Evolutionary conservation across 2,888 invertebrate species (phyloP), one percentile per base, ranked within the genome.

Genomic region (Tanaodytes sp.): DNA sequence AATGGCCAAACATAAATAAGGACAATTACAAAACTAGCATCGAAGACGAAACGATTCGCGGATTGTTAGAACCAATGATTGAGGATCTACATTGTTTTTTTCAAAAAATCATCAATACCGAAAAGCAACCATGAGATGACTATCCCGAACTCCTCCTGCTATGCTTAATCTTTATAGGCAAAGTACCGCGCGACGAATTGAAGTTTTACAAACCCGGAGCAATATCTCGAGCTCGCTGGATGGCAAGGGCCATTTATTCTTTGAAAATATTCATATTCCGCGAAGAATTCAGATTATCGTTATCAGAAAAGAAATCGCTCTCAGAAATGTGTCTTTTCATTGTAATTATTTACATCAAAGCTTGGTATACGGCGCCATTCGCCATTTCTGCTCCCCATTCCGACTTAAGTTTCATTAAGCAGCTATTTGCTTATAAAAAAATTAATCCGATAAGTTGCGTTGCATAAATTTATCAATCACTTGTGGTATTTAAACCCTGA

Each of bases 211-310:
- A 39, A 14, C 75, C 75, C 51, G 78, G 77, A 18, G 73, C 76
- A 16, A 54, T 75, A 48, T 76, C 74, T 19, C 77, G 76, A 49
- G 76, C 78, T 51, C 65, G 75, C 2, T 79, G 77, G 76, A 79
- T 78, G 76, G 59, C 71, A 5, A 77, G 67, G 62, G 75, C 71
- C 18, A 67, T 67, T 23, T 57, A 62, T 51, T 67, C 45, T 30
- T 31, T 66, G 1, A 66, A 59, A 37, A 65, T 75, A 64, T 23
- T 23, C 8, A 31, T 76, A 18, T 75, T 76, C 51, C 64, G 72
- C 51, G 39, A 39, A 39, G 16, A 39, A 39, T 76, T 74, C 40
- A 40, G 42, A 33, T 63, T 77, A 18, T 71, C 73, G 9, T 9
- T n/a, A 42, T 16, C 20, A 14, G 75, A 76, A 42, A 8, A 52